Evolutionary conservation across 1,140 invertebrate species (phyloP), one percentile per base, ranked within the genome.

Genomic region (Frieseomelitta varia): DNA sequence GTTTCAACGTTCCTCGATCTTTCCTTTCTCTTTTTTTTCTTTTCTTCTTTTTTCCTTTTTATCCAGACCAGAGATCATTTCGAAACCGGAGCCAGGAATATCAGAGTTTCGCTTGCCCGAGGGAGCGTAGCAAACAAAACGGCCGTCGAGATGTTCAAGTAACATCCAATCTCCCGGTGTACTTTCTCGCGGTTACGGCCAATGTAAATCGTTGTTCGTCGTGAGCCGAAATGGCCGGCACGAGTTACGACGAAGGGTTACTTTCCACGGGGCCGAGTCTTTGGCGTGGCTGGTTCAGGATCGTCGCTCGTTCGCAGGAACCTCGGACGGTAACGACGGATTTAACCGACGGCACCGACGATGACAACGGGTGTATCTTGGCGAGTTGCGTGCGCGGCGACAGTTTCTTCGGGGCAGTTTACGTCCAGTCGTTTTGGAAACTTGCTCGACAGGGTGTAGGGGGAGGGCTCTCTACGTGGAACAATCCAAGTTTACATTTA

Each of bases 231-330:
- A 69, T 56, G 51, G 65, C 55, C 19, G 47, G 1, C 68, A 21
- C 58, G 58, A 81, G 74, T 85, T 81, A 81, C 73, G 71, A 61
- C 63, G 34, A 68, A 51, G 39, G 51, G 65, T 73, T 73, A 77
- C 27, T 72, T 65, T 47, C 39, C 27, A 4, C 58, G 51, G 21
- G 34, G 34, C 39, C 55, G 6, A 69, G 6, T 30, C 39, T 56
- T 75, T 24, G n/a, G n/a, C 10, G 51, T 63, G 27, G 24, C 63
- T 55, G 53, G 58, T 27, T 55, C 17, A 24, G 6, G 34, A 39
- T 47, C 81, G 69, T 81, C 58, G 76, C 21, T 87, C 85, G 85
- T 87, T 87, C 76, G 39, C 67, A 72, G 63, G 65, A 79, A 76
- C 61, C 27, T 8, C 47, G 63, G 39, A n/a, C 34, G 8, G 34